Evolutionary conservation across 2,797 vertebrate species (phyloP).

Genomic region (Ptychadena robeensis): DNA sequence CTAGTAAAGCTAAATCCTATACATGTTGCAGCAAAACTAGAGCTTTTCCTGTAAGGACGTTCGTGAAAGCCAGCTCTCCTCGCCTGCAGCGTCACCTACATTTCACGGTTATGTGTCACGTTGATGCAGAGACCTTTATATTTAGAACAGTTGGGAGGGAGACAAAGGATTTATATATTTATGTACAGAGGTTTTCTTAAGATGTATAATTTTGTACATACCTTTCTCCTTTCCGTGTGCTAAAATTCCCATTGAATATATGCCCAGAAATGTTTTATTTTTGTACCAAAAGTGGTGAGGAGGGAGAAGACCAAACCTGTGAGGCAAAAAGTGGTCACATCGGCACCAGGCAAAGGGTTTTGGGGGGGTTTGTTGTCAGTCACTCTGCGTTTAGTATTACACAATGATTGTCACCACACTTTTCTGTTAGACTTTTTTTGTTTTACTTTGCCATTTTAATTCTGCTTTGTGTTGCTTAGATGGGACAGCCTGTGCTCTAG

Average conservation of each 20-base stretch:
- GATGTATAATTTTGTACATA: constrained; percentile 86
- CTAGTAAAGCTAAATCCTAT: no score
- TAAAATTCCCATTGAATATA: constrained; percentile 80
- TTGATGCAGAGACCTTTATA: constrained; percentile 25
- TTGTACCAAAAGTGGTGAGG: constrained; percentile 75
- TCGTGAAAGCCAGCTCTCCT: not conserved
- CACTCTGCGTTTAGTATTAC: no score
- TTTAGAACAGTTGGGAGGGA: constrained; percentile 70
- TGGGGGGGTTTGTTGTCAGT: no score
- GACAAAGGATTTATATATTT: constrained; percentile 84
- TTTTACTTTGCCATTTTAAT: not conserved
- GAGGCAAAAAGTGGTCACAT: constrained; percentile 8
- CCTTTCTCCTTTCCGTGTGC: constrained; percentile 77
- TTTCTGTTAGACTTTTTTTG: not conserved
- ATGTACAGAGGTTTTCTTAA: constrained; percentile 84
- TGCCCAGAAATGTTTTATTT: constrained; percentile 85
- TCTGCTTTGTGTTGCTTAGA: no score
- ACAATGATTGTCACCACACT: no score
- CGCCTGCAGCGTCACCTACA: not conserved
- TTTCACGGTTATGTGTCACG: not conserved
- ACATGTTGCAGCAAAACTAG: not conserved
- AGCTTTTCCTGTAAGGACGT: not conserved
- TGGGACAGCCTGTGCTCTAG: no score
- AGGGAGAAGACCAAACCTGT: constrained; percentile 71
- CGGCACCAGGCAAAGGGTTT: not conserved